A percentile compares a stretch with the other conserved stretches of the same genome.
These are phyloP conservation scores for Himalopsyche japonica DNA, from an alignment of 2,888 invertebrate species.

Conservation along the genomic window DNA sequence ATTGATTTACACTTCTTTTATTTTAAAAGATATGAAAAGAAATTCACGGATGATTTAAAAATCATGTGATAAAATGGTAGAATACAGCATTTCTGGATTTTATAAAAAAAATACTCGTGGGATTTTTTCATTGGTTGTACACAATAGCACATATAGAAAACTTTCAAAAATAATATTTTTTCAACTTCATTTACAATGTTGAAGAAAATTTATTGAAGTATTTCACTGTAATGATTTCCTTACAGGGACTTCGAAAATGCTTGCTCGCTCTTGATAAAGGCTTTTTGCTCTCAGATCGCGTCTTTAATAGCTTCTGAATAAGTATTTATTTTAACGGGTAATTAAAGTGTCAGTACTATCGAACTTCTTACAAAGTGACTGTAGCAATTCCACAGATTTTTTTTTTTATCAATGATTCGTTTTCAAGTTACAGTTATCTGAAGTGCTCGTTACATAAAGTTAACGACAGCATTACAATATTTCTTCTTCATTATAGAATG, in stretches of 20 bases:
- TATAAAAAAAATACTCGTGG: too few species aligned
- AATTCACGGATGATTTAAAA: too few species aligned
- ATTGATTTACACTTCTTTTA: too few species aligned
- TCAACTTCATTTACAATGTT: not conserved
- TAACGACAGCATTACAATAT: too few species aligned
- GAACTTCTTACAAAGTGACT: not conserved
- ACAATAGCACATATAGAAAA: too few species aligned
- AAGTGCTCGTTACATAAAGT: too few species aligned
- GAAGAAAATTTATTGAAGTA: not conserved
- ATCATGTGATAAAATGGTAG: too few species aligned
- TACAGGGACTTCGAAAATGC: not conserved
- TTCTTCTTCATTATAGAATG: too few species aligned
- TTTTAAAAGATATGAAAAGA: too few species aligned
- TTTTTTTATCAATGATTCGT: not conserved
- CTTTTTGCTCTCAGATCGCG: not conserved
- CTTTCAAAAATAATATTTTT: not conserved
- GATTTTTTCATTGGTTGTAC: too few species aligned
- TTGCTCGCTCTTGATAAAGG: not conserved
- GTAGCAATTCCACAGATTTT: not conserved
- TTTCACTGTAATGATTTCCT: not conserved
- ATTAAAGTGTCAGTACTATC: not conserved
- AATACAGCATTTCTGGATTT: too few species aligned
- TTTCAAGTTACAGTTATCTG: too few species aligned
- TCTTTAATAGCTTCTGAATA: not conserved
- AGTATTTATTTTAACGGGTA: not conserved